Evolutionary conservation across 2,888 invertebrate genomes (phyloP).

Genomic region (Caenorhabditis sulstoni): DNA sequence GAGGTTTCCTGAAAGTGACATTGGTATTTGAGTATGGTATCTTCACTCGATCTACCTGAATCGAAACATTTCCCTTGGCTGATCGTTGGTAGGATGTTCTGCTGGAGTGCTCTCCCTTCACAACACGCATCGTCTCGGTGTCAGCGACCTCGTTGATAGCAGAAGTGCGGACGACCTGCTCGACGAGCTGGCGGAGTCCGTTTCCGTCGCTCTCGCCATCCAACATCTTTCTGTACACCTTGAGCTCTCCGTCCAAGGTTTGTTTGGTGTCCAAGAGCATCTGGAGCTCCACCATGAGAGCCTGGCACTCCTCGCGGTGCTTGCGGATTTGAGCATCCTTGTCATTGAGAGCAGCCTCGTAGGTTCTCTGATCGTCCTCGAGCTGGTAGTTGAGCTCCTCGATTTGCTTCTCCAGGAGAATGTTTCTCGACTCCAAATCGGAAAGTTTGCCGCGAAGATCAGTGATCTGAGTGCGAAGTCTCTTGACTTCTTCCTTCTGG

Average conservation of each 20-base stretch:
- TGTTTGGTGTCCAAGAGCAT: conserved; percentile 83
- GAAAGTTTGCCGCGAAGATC: conserved; percentile 82
- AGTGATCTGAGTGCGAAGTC: conserved; percentile 81
- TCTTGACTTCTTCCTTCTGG: conserved; percentile 80
- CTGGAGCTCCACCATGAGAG: conserved; percentile 82
- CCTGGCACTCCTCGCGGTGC: conserved; percentile 81
- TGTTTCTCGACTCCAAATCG: conserved; percentile 82
- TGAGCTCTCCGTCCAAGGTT: conserved; percentile 83
- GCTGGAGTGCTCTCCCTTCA: conserved; percentile 82
- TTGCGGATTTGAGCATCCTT: conserved; percentile 81
- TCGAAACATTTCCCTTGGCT: conserved; percentile 82
- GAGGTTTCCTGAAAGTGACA: conserved; percentile 79
- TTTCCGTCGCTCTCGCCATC: conserved; percentile 83
- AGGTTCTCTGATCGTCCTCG: conserved; percentile 81
- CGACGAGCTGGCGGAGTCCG: conserved; percentile 80
- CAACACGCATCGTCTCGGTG: conserved; percentile 73
- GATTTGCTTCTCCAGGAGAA: conserved; percentile 82
- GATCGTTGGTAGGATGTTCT: conserved; percentile 83
- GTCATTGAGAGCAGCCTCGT: conserved; percentile 81
- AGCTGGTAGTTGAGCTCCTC: conserved; percentile 82
- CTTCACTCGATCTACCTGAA: conserved; percentile 67
- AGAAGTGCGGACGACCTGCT: conserved; percentile 80
- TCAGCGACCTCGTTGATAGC: conserved; percentile 77
- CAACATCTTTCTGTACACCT: conserved; percentile 83
- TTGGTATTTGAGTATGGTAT: neutral